Base-by-base conservation (phyloP, 2,888 invertebrate species). In the Drosophila glabriapex region DNA sequence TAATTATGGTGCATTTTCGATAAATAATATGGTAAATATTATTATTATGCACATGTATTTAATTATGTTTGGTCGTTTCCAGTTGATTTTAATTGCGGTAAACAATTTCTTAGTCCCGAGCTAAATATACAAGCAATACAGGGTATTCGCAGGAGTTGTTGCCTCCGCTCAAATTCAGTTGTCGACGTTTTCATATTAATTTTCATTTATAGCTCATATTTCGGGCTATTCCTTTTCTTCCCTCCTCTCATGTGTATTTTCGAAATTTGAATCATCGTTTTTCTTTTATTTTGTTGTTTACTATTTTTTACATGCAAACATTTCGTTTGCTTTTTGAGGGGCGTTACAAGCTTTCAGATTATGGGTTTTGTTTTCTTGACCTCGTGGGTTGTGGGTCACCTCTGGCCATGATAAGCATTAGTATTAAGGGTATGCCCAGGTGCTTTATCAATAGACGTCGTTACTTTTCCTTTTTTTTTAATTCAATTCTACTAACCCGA, bases 231-330 rank as follows among this genome's bases (percentile, higher is more conserved):
- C 59, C 49, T n/a, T n/a, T n/a, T 29, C 22, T 22, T 46, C 14
- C 46, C 46, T 14, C 7, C 22, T 22, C 22, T 7, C 6, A 46
- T 7, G 4, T 28, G 19, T 28, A 28, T 87, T 85, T 85, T 71
- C 52, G 83, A 88, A 85, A 88, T 78, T 88, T 71, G 73, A 83
- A 78, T 82, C 83, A 78, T 59, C 71, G 63, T 68, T 68, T 70
- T 78, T 64, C 68, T 56, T 82, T 69, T 63, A 49, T 60, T 69
- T 73, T 25, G 16, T 9, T 43, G 6, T 53, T 53, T 60, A 52
- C 41, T 50, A 54, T 61, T 43, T 43, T 76, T 73, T 74, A 70
- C 74, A 76, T 73, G 68, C 80, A 68, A 73, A 74, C 63, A 79
- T 82, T 46, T 46, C 46, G 67, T 80, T 82, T 82, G 77, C 65